These are phyloP conservation scores for Atrina japonica DNA, from an alignment of 2,888 invertebrate genomes.

Conservation along the genomic window DNA sequence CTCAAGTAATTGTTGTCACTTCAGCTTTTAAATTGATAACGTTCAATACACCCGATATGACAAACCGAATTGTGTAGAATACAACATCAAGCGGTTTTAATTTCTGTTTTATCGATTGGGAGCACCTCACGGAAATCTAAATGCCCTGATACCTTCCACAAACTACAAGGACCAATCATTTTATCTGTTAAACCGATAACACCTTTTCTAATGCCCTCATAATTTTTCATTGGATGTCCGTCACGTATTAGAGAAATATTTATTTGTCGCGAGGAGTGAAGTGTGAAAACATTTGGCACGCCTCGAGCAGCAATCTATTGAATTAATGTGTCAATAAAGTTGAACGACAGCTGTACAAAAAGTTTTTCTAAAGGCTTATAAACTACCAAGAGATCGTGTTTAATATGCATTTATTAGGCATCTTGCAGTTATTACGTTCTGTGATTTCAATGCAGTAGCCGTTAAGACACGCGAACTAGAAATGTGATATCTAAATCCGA, in stretches of 20 bases:
- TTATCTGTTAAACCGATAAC: slow-evolving; percentile 27
- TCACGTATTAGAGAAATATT: background rate
- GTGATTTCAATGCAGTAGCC: too few species aligned
- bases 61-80: slow-evolving; percentile 12
- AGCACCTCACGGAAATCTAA: slow-evolving; percentile 11
- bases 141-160: slow-evolving; percentile 18
- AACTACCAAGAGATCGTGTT: too few species aligned
- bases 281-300: slow-evolving; percentile 10
- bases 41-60: slow-evolving; percentile 12
- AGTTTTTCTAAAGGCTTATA: too few species aligned
- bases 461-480: too few species aligned
- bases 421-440: too few species aligned
- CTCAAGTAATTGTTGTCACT: background rate
- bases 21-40: slow-evolving; percentile 10
- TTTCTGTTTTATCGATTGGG: slow-evolving; percentile 26
- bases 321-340: slow-evolving; percentile 2
- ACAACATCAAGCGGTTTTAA: slow-evolving; percentile 17
- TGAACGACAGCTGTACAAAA: slow-evolving; percentile 6
- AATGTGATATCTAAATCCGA: too few species aligned
- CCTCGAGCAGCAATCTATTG: background rate
- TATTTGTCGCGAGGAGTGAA: slow-evolving; percentile 10
- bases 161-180: slow-evolving; percentile 27
- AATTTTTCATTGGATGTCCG: slow-evolving; percentile 1
- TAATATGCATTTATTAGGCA: too few species aligned
- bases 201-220: slow-evolving; percentile 14